These are phyloP conservation scores for Azemiops feae DNA, from an alignment of 2,113 vertebrate genomes.

Conservation along the genomic window DNA sequence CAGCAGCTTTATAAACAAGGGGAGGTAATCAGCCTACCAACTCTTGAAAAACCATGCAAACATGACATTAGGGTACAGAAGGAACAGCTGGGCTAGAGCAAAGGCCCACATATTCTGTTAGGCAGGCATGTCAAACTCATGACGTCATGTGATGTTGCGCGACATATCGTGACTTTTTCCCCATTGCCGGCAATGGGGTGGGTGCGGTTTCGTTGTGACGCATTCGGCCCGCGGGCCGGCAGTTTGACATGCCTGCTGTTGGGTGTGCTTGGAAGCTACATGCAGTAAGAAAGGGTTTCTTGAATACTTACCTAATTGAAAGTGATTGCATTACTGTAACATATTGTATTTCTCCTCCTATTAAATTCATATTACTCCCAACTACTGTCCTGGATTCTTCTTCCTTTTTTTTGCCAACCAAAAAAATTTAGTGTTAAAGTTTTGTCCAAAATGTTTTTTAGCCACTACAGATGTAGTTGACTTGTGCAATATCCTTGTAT, in stretches of 20 bases:
- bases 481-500: background rate
- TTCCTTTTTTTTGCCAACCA: background rate
- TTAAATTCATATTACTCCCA: background rate
- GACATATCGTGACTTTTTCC: too few species aligned
- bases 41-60: background rate
- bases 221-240: too few species aligned
- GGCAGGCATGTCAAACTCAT: too few species aligned
- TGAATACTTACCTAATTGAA: background rate
- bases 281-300: background rate
- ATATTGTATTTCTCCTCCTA: background rate
- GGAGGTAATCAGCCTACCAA: background rate
- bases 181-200: too few species aligned
- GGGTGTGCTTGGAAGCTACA: background rate
- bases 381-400: background rate
- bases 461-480: too few species aligned
- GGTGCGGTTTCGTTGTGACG: too few species aligned
- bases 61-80: background rate
- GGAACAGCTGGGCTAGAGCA: background rate
- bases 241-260: too few species aligned
- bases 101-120: background rate
- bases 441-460: too few species aligned
- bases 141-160: too few species aligned
- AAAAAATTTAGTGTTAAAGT: background rate
- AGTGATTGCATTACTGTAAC: background rate
- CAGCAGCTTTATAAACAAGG: background rate